Evolutionary conservation across 2,888 invertebrate genomes (phyloP).

Genomic region (Acrocera orbiculus): DNA sequence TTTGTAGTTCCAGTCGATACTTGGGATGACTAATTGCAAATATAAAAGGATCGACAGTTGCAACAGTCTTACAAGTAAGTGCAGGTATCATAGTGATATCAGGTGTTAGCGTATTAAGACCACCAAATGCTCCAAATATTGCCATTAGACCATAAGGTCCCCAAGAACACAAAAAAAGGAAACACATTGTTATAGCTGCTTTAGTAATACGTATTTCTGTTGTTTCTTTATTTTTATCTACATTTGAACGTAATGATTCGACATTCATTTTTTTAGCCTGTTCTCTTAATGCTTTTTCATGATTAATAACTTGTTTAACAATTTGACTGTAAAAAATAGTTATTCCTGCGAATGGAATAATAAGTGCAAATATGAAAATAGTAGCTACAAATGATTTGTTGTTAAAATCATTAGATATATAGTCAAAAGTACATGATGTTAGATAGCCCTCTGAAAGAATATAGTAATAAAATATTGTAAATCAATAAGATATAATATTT

Average conservation of each 20-base stretch:
- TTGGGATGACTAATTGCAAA: slow-evolving; percentile 83
- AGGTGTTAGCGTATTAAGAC: slow-evolving; percentile 52
- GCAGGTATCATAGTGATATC: slow-evolving; percentile 71
- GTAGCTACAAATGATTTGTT: slow-evolving; percentile 57
- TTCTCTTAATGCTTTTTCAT: slow-evolving; percentile 64
- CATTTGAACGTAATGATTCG: slow-evolving; percentile 54
- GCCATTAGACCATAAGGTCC: slow-evolving; percentile 75
- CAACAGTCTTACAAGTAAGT: slow-evolving; percentile 69
- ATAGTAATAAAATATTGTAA: no score
- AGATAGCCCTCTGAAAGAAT: slow-evolving; percentile 61
- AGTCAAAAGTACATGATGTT: slow-evolving; percentile 72
- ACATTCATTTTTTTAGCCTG: slow-evolving; percentile 84
- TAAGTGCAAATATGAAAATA: slow-evolving; percentile 62
- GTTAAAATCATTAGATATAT: slow-evolving; percentile 59
- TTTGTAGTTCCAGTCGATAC: slow-evolving; percentile 65
- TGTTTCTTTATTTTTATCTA: slow-evolving; percentile 46
- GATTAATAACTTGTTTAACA: slow-evolving; percentile 63
- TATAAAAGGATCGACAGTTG: slow-evolving; percentile 81
- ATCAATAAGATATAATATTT: no score
- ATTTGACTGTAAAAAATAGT: slow-evolving; percentile 73
- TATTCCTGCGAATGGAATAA: slow-evolving; percentile 58
- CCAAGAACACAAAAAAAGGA: slow-evolving; percentile 73
- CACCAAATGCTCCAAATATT: slow-evolving; percentile 65
- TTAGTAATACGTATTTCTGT: slow-evolving; percentile 75
- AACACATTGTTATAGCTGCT: slow-evolving; percentile 74